Evolutionary conservation across 2,113 vertebrate species (phyloP).

Genomic region (Scomber scombrus): DNA sequence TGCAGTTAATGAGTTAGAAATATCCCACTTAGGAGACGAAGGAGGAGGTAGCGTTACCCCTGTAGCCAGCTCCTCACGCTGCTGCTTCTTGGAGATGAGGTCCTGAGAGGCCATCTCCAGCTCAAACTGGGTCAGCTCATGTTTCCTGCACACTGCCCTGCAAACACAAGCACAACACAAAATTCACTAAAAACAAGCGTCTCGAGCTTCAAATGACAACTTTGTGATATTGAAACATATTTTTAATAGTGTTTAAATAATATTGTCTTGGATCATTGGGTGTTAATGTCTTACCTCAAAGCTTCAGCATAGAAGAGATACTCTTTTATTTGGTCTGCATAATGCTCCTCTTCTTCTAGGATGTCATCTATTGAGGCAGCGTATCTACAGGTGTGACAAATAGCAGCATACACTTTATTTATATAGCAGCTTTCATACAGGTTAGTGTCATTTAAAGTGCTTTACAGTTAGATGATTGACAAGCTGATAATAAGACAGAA

Average conservation of each 20-base stretch:
- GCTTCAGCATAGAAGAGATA: conserved; percentile 96
- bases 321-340: conserved; percentile 96
- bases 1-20: no score
- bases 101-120: conserved; percentile 92
- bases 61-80: conserved; percentile 93
- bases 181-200: no score
- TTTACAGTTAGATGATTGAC: no score
- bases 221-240: no score
- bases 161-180: not conserved
- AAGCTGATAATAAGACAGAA: no score
- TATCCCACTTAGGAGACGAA: not conserved
- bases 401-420: not conserved
- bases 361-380: conserved; percentile 96
- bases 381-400: conserved; percentile 84
- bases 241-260: no score
- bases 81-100: conserved; percentile 93
- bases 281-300: conserved; percentile 82
- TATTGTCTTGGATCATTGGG: no score
- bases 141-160: conserved; percentile 96
- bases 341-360: conserved; percentile 96
- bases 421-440: no score
- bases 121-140: conserved; percentile 95
- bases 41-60: conserved; percentile 81
- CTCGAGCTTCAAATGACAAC: no score
- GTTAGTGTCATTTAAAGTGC: no score